These are phyloP conservation scores for Callipepla squamata DNA, from an alignment of 2,113 vertebrate genomes.

Conservation along the genomic window DNA sequence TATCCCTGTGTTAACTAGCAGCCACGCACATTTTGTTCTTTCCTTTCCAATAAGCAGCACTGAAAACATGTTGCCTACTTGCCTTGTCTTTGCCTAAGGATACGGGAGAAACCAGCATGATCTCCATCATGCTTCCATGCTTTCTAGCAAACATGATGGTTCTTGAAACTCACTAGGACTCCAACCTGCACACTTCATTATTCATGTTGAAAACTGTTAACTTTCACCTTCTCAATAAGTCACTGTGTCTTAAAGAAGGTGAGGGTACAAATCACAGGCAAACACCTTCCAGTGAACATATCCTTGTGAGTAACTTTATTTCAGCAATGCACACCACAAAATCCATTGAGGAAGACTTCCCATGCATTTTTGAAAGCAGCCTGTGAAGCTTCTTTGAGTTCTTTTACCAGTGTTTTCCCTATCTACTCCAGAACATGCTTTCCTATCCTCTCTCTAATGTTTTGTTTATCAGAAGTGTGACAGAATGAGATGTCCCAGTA, in stretches of 20 bases:
- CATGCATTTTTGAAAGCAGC: background rate
- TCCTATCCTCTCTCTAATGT: background rate
- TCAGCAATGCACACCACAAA: background rate
- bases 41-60: background rate
- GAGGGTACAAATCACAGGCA: background rate
- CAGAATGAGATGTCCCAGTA: constrained; percentile 1
- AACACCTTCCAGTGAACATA: background rate
- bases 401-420: background rate
- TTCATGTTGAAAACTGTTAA: background rate
- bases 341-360: background rate
- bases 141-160: background rate
- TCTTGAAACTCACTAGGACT: background rate
- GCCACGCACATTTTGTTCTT: background rate
- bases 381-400: background rate
- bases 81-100: background rate
- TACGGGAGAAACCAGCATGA: background rate
- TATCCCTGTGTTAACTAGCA: background rate
- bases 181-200: background rate
- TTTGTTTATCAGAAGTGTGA: background rate
- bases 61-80: background rate
- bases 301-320: background rate
- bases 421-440: background rate
- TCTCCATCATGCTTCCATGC: background rate
- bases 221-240: background rate
- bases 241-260: background rate